A percentile compares a stretch with the other conserved stretches of the same genome.
Conservation (phyloP, 2,113 vertebrate genomes). For the Syngnathus typhle region DNA sequence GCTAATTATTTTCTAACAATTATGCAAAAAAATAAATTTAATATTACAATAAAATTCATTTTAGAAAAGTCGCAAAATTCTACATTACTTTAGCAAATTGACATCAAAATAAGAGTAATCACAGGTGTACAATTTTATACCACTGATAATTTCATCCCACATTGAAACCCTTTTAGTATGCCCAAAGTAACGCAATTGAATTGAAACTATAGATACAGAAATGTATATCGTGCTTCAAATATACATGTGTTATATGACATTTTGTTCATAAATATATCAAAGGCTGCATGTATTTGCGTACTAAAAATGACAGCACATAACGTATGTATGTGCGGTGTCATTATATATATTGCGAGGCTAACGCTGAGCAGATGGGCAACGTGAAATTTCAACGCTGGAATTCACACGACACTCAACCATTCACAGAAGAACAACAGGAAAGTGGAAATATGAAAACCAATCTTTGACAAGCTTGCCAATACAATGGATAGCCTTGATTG, state of each 20-base stretch:
- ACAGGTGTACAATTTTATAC: background rate
- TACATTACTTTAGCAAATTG: too few species aligned
- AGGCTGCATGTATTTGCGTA: background rate
- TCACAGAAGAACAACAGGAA: conserved; percentile 1
- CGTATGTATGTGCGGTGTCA: conserved; percentile 28
- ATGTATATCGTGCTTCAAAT: background rate
- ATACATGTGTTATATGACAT: background rate
- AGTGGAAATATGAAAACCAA: conserved; percentile 13
- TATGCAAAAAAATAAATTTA: too few species aligned
- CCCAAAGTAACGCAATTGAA: background rate
- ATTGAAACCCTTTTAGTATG: background rate
- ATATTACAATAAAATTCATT: too few species aligned
- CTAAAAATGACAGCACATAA: conserved; percentile 12
- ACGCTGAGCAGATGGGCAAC: conserved; percentile 53
- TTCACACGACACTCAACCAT: conserved; percentile 11
- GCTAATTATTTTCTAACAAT: too few species aligned
- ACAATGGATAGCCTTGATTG: background rate
- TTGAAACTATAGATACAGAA: background rate
- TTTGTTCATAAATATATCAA: conserved; percentile 9
- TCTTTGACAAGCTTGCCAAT: background rate
- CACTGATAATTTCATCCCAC: background rate
- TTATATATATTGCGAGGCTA: conserved; percentile 34
- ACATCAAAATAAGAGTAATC: too few species aligned
- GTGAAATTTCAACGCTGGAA: conserved; percentile 17
- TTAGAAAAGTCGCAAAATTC: too few species aligned